Conservation (phyloP, 2,113 vertebrate genomes). For the Micromys minutus region DNA sequence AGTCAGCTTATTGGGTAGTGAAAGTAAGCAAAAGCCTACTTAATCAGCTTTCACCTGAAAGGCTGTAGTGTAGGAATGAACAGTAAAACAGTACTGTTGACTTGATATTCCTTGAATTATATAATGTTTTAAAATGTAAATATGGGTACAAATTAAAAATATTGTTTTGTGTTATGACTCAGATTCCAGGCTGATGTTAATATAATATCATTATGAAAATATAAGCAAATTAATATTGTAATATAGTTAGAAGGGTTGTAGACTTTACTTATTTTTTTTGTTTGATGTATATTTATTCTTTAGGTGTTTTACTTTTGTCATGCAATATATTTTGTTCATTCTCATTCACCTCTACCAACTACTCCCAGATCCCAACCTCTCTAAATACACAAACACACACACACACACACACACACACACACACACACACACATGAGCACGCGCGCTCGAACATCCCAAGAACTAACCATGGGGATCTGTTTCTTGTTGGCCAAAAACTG, state of each 20-base stretch:
- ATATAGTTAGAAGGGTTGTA: slow-evolving; percentile 2
- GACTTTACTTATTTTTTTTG: not conserved
- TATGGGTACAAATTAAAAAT: slow-evolving; percentile 10
- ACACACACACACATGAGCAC: too few species aligned
- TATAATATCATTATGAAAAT: slow-evolving; percentile 41
- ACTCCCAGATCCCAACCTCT: not conserved
- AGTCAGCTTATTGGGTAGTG: not conserved
- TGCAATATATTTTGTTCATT: not conserved
- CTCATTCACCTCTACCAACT: not conserved
- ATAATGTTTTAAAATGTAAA: slow-evolving; percentile 41
- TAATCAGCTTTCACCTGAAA: slow-evolving; percentile 16
- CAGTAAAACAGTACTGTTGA: slow-evolving; percentile 25
- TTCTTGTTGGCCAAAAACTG: too few species aligned
- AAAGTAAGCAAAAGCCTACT: slow-evolving; percentile 1
- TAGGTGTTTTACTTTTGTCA: not conserved
- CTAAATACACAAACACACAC: not conserved
- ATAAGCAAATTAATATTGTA: slow-evolving; percentile 45
- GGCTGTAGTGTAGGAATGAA: not conserved
- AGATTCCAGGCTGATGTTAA: not conserved
- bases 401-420: too few species aligned
- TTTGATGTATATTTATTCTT: not conserved
- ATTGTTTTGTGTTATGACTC: not conserved
- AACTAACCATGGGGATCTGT: too few species aligned
- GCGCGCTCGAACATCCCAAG: too few species aligned
- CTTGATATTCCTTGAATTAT: not conserved